Percentiles rank a stretch among this genome's conserved stretches.
Evolutionary conservation across 2,113 vertebrate genomes (phyloP).

Genomic region (Brachyhypopomus gauderio): DNA sequence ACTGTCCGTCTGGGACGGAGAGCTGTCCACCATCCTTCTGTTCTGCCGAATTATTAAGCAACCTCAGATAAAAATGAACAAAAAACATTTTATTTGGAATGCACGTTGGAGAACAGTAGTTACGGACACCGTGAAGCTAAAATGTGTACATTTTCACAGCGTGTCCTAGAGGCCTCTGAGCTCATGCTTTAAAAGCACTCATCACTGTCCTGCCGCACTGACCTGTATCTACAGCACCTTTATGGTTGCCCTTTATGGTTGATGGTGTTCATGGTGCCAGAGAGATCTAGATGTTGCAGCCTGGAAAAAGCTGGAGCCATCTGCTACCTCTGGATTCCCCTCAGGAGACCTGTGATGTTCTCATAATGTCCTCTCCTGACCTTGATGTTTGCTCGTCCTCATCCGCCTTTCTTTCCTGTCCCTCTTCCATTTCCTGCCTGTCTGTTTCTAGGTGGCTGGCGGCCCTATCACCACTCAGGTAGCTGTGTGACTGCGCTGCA

Average conservation of each 20-base stretch:
- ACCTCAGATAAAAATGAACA: too few species aligned
- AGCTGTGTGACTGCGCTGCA: constrained; percentile 50
- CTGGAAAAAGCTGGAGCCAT: background rate
- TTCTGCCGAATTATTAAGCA: too few species aligned
- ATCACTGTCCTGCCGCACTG: background rate
- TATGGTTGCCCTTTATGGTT: background rate
- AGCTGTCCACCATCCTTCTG: too few species aligned
- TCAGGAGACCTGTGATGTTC: background rate
- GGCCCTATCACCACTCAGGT: constrained; percentile 79
- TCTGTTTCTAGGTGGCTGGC: constrained; percentile 72
- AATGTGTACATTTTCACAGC: too few species aligned
- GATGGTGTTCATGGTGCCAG: too few species aligned
- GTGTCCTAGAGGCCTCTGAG: too few species aligned
- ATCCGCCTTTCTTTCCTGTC: constrained; percentile 37
- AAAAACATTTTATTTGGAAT: too few species aligned
- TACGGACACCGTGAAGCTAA: too few species aligned
- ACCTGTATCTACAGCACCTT: background rate
- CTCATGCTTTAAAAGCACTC: too few species aligned
- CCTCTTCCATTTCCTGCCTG: constrained; percentile 41
- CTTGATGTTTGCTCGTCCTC: constrained; percentile 47
- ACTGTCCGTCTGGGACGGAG: constrained; percentile 13
- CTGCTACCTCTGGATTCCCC: too few species aligned
- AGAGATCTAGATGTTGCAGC: background rate
- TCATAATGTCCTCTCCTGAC: constrained; percentile 44
- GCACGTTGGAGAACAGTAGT: too few species aligned